Evolutionary conservation across 2,888 invertebrate genomes (phyloP).

Genomic region (Archips crataeganus): DNA sequence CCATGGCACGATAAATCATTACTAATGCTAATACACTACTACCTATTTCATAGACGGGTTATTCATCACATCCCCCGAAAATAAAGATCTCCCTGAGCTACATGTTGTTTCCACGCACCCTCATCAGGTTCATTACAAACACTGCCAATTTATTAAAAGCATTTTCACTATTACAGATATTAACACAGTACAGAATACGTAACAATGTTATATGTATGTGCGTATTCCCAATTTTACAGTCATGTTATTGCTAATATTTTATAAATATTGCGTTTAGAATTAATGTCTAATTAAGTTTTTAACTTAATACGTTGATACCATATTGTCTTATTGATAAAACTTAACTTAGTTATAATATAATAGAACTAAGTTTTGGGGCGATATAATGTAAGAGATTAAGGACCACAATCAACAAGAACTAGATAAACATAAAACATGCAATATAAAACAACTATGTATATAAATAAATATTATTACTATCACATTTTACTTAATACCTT

Average conservation of each 20-base stretch:
- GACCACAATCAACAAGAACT: not conserved
- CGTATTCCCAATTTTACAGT: constrained; percentile 27
- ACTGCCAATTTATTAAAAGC: constrained; percentile 41
- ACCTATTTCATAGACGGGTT: too few relatives aligned
- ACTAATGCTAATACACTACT: too few relatives aligned
- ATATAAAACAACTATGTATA: not conserved
- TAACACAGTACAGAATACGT: constrained; percentile 39
- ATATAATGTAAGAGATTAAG: not conserved
- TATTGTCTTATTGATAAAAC: constrained; percentile 3
- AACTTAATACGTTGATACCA: constrained; percentile 3
- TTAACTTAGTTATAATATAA: not conserved
- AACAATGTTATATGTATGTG: constrained; percentile 39
- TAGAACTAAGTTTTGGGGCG: not conserved
- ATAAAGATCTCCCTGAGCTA: not conserved
- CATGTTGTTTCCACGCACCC: constrained; percentile 29
- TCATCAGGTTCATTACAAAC: constrained; percentile 30
- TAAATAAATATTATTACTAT: constrained; percentile 1
- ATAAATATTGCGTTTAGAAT: constrained; percentile 17
- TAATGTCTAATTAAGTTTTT: not conserved
- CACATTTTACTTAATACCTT: not conserved
- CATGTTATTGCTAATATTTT: constrained; percentile 31
- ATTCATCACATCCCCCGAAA: too few relatives aligned
- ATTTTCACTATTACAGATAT: constrained; percentile 33
- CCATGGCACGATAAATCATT: too few relatives aligned
- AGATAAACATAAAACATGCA: not conserved